Conservation (phyloP, 2,113 vertebrate genomes). For the Pelmatolapia mariae region DNA sequence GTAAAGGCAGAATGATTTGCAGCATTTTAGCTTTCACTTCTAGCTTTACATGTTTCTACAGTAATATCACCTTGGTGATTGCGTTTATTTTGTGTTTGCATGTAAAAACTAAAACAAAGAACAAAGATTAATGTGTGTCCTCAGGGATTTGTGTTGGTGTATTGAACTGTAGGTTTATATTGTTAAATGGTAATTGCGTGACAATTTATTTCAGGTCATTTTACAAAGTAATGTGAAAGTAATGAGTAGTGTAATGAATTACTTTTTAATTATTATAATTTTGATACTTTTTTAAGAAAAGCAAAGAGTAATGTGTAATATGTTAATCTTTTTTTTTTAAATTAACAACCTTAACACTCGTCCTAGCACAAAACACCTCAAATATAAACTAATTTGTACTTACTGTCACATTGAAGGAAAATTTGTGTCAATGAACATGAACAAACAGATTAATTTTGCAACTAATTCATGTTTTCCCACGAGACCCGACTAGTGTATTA, state of each 20-base stretch:
- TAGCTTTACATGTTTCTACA: background rate
- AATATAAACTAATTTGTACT: too few relatives aligned
- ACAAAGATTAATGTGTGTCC: background rate
- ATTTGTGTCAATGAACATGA: too few relatives aligned
- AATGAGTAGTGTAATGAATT: background rate
- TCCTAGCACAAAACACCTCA: too few relatives aligned
- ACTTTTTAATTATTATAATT: background rate
- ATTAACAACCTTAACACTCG: too few relatives aligned
- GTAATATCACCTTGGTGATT: background rate
- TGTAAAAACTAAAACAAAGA: background rate
- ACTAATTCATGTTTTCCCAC: too few relatives aligned
- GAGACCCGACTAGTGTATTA: too few relatives aligned
- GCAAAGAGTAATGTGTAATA: too few relatives aligned
- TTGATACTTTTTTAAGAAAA: too few relatives aligned
- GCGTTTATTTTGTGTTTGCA: rapidly evolving
- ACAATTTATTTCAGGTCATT: background rate
- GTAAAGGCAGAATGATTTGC: background rate
- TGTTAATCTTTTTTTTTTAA: too few relatives aligned
- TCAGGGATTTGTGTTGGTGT: background rate
- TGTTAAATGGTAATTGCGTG: background rate
- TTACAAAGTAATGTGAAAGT: background rate
- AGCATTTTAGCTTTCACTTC: background rate
- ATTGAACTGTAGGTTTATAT: background rate
- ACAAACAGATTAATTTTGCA: too few relatives aligned
- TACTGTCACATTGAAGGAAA: too few relatives aligned